These are phyloP conservation scores for Phytoseiulus persimilis DNA, from an alignment of 2,888 invertebrate species.

Conservation along the genomic window DNA sequence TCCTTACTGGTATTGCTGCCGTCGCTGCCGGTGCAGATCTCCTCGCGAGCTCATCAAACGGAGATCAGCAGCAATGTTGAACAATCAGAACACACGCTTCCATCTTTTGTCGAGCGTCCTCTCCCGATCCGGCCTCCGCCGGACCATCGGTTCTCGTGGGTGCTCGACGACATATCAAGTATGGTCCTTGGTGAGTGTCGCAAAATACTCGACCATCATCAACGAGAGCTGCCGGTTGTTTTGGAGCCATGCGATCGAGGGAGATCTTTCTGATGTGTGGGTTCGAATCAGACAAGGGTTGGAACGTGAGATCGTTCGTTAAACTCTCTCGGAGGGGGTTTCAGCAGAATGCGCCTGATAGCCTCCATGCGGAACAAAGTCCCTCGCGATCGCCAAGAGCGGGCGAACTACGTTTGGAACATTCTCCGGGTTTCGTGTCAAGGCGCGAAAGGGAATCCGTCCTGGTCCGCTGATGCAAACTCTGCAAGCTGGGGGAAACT, in stretches of 20 bases:
- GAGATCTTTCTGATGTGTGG: too few relatives aligned
- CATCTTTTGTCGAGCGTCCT: background rate
- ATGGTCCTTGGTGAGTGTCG: background rate
- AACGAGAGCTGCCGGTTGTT: background rate
- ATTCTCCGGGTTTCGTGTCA: too few relatives aligned
- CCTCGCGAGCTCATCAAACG: conserved; percentile 5
- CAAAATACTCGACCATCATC: background rate
- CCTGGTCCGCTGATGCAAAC: too few relatives aligned
- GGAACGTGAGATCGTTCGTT: too few relatives aligned
- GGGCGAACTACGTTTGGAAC: too few relatives aligned
- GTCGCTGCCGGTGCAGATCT: background rate
- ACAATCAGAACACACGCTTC: background rate
- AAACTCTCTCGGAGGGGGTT: too few relatives aligned
- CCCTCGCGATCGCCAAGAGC: too few relatives aligned
- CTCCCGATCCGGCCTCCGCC: background rate
- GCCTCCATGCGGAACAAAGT: too few relatives aligned
- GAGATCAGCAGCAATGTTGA: background rate
- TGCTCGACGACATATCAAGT: background rate
- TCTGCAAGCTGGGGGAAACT: too few relatives aligned
- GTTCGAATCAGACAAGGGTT: too few relatives aligned
- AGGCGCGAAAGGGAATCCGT: too few relatives aligned
- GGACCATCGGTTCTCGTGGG: background rate
- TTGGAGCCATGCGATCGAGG: background rate
- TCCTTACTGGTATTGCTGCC: background rate
- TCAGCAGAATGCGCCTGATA: too few relatives aligned